Evolutionary conservation across 1,140 invertebrate species (phyloP), one percentile per base, ranked within the genome.

Genomic region (Prorops nasuta): DNA sequence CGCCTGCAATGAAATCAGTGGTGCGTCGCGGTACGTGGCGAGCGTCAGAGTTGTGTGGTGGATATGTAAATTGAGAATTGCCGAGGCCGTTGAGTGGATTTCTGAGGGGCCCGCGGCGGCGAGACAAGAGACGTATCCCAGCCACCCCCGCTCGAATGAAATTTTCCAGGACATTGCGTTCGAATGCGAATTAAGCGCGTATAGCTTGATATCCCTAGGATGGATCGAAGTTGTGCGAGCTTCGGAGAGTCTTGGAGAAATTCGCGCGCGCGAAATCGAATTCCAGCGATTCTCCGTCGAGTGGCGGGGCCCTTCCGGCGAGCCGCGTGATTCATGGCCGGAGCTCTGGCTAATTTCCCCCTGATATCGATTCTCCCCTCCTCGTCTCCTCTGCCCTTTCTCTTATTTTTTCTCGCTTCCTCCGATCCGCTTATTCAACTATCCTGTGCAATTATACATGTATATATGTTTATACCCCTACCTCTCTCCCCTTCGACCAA

Each of bases 101-200:
- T 74, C 71, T 71, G 72, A 76, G 74, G 69, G 58, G 49, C 54
- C 49, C 52, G 60, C 52, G 57, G 54, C 57, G 58, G 49, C 60
- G 58, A 22, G 40, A 21, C 39, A 49, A 24, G 44, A 35, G 49
- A 43, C 14, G 28, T 37, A 36, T 3, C 31, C 7, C 9, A 20
- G 24, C 20, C 18, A 16, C 28, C 32, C 16, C n/a, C 34, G 37
- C 22, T 66, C 64, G 67, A 73, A 78, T 77, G 72, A 77, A 78
- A 78, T 78, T 78, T 78, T 77, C 74, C 73, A 63, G 71, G 68
- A 77, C 74, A 77, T 77, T 78, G 75, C 72, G 61, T 68, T 60
- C 67, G 67, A 78, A 78, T 73, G 66, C 71, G 76, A 78, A 77
- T 77, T 76, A 77, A 75, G 66, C 67, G 68, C 60, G 64, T 61